Conservation (phyloP, 2,113 vertebrate genomes). For the Mionectes macconnelli region DNA sequence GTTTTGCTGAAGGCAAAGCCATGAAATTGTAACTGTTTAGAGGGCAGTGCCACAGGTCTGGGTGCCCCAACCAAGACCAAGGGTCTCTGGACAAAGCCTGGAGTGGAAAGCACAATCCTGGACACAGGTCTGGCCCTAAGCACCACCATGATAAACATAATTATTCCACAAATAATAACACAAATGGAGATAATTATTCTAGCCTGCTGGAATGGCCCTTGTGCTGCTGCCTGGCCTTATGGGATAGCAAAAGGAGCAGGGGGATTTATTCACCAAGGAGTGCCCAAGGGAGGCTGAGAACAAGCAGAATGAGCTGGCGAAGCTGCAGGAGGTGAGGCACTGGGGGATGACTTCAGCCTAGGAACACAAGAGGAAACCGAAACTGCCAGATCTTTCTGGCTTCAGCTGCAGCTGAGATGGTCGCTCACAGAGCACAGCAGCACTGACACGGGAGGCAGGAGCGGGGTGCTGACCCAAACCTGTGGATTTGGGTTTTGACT, state of each 20-base stretch:
- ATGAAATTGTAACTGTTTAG: fast-evolving
- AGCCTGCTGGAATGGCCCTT: background rate
- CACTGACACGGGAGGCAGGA: background rate
- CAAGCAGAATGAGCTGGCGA: background rate
- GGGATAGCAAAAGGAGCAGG: background rate
- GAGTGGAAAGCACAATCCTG: background rate
- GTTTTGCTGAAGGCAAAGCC: background rate
- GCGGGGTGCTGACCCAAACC: background rate
- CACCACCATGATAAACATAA: background rate
- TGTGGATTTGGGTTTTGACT: background rate
- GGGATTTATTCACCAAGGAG: background rate
- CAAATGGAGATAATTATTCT: background rate
- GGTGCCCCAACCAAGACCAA: background rate
- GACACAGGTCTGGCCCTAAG: background rate
- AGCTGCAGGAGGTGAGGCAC: background rate
- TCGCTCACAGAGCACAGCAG: fast-evolving
- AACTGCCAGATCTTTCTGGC: background rate
- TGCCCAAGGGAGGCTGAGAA: background rate
- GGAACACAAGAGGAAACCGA: fast-evolving
- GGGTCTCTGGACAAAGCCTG: background rate
- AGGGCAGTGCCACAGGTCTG: background rate
- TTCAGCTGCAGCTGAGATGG: background rate
- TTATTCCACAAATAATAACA: background rate
- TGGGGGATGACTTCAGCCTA: fast-evolving
- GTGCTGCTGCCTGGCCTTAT: background rate